Evolutionary conservation across 2,888 invertebrate species (phyloP), one percentile per base, ranked within the genome.

Genomic region (Idaea aversata): DNA sequence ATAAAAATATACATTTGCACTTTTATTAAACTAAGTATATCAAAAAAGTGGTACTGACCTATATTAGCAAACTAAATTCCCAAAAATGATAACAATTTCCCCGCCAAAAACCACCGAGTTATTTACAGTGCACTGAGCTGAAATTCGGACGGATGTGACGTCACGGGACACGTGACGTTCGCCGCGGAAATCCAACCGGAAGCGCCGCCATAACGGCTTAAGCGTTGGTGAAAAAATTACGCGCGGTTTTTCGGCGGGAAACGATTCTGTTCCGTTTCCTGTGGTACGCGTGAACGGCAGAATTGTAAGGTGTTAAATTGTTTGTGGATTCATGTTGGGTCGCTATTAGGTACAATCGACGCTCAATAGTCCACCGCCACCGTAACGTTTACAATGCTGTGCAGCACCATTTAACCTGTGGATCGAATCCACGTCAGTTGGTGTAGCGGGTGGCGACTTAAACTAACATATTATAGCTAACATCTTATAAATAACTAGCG

Each of bases 221-320:
- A 86, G 85, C 85, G 85, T 77, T 77, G 82, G 83, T 81, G 84
- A 83, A 88, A 88, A 88, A 90, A 88, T 88, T 87, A 88, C 85
- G 75, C 84, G 85, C 86, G 82, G 74, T 86, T 89, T 90, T 90
- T 83, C 67, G 85, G 82, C 78, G 84, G 88, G 88, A 90, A 88
- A 89, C 86, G 85, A 82, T 80, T 82, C 81, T 81, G 82, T 83
- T 90, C 91, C 91, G 82, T 36, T 82, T 85, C 84, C 83, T 80
- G 77, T 64, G 59, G 64, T 62, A 47, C 58, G 67, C 65, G 68
- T 70, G 71, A 68, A 69, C 68, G 69, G 66, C 68, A 69, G 63
- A 72, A 72, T 69, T 65, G 62, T 61, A 63, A 77, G 79, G 78
- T 81, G 81, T 76, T 73, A 76, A 73, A 78, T 75, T 79, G 77